Evolutionary conservation across 1,140 invertebrate species (phyloP).

Genomic region (Drosophila tristis): DNA sequence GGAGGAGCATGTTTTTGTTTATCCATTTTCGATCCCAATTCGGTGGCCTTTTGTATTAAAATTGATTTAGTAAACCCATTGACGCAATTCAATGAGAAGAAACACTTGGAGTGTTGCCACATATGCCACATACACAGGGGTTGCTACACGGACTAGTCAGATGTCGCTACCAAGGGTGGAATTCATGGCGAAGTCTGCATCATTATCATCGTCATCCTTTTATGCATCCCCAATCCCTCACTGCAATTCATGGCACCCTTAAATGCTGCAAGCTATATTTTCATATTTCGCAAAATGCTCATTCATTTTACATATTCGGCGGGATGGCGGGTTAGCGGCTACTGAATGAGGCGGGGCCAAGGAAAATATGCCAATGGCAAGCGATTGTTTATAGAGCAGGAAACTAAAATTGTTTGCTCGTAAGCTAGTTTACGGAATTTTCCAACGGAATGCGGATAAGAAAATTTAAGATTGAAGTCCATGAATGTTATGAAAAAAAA

Average conservation of each 20-base stretch:
- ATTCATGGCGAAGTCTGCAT: too few species aligned
- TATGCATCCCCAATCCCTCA: too few species aligned
- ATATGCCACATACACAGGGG: neutral
- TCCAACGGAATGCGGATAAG: neutral
- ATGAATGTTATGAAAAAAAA: neutral
- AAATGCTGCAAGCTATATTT: neutral
- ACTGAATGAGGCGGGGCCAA: neutral
- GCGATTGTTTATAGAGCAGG: conserved; percentile 8
- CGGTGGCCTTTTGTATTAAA: conserved; percentile 2
- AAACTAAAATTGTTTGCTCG: conserved; percentile 1
- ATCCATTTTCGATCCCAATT: conserved; percentile 14
- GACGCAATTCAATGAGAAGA: conserved; percentile 56
- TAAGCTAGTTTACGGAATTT: conserved; percentile 3
- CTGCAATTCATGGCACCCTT: neutral
- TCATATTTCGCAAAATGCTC: conserved; percentile 7
- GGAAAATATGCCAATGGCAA: conserved; percentile 10
- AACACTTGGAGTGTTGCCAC: conserved; percentile 4
- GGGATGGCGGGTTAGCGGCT: neutral
- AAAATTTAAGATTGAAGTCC: neutral
- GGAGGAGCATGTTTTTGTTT: conserved; percentile 23
- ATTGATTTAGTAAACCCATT: conserved; percentile 33
- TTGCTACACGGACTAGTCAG: too few species aligned
- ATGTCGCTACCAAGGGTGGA: too few species aligned
- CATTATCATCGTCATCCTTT: too few species aligned
- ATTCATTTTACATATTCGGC: conserved; percentile 17